These are phyloP conservation scores for Gymnothorax reevesii DNA, from an alignment of 2,797 vertebrate species.

Conservation along the genomic window DNA sequence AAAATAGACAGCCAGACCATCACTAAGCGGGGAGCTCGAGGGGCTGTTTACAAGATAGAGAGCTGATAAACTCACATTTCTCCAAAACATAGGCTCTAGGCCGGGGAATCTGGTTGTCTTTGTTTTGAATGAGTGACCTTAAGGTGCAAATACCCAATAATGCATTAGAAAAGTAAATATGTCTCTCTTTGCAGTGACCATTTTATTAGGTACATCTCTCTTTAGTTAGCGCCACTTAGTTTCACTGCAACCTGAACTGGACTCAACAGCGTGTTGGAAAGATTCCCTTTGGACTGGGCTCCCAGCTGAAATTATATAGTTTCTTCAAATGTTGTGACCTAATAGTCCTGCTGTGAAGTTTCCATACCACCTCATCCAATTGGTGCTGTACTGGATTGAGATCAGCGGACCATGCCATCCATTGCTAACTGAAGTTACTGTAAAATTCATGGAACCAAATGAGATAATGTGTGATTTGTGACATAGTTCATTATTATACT, in stretches of 20 bases:
- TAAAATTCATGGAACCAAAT: background rate
- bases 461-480: background rate
- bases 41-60: slow-evolving; percentile 65
- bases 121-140: slow-evolving; percentile 17
- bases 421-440: no score
- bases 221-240: no score
- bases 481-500: background rate
- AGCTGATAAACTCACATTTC: slow-evolving; percentile 63
- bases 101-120: slow-evolving; percentile 50
- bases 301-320: no score
- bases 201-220: no score
- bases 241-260: no score
- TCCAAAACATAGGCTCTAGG: slow-evolving; percentile 41
- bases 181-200: background rate
- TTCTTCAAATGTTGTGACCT: no score
- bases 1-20: slow-evolving; percentile 50
- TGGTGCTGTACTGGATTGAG: no score
- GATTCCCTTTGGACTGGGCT: no score
- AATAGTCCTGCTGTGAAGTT: no score
- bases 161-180: slow-evolving; percentile 1
- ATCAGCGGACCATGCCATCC: no score
- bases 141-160: slow-evolving; percentile 18
- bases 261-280: no score
- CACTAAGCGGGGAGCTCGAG: slow-evolving; percentile 38
- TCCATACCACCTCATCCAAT: no score